A percentile compares a stretch with the other conserved stretches of the same genome.
Conservation (phyloP, 2,113 vertebrate species). For the Rhinichthys klamathensis region DNA sequence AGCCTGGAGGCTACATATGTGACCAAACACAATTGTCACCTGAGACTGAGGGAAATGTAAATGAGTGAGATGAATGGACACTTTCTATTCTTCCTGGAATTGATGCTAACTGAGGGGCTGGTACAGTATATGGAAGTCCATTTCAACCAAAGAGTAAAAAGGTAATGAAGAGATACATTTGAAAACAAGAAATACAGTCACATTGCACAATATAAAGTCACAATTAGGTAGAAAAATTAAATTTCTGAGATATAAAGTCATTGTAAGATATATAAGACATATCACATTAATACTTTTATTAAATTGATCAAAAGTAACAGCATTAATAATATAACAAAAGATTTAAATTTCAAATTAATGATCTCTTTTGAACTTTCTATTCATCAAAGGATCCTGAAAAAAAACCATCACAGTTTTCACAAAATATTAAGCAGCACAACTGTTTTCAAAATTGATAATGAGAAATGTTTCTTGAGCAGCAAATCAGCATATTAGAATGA, state of each 20-base stretch:
- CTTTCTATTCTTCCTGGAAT: not conserved
- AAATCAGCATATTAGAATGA: not conserved
- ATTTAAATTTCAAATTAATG: not conserved
- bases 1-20: constrained; percentile 8
- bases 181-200: not conserved
- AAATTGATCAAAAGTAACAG: not conserved
- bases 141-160: not conserved
- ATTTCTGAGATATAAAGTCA: not conserved
- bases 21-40: not conserved
- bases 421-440: not conserved
- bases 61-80: not conserved
- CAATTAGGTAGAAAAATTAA: not conserved
- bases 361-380: too few species aligned
- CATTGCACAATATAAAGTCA: not conserved
- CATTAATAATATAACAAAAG: not conserved
- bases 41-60: constrained; percentile 2
- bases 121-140: not conserved
- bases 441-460: not conserved
- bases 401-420: not conserved
- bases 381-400: not conserved
- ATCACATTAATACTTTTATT: not conserved
- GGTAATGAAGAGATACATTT: not conserved
- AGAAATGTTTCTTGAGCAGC: not conserved
- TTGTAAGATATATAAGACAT: not conserved
- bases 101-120: not conserved